phyloP scores from a whole-genome alignment of 2,888 invertebrate genomes.

The Crossocerus cetratus region DNA sequence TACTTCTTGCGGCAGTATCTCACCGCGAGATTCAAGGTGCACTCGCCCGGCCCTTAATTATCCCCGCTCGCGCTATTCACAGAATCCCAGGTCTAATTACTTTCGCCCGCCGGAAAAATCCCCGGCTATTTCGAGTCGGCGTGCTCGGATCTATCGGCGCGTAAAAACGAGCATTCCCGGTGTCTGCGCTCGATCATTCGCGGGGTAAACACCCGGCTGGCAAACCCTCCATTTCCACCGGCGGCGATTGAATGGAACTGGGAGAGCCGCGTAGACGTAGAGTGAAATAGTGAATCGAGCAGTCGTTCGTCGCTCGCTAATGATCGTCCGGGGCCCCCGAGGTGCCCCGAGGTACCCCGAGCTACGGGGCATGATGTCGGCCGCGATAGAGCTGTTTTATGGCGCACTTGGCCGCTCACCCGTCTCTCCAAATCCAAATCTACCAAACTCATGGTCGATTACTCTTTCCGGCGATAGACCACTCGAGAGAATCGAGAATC shows the following conservation, averaged over 20 bases:
- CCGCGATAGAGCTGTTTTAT: conserved; percentile 41
- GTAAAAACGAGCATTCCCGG: neutral
- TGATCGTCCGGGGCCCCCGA: conserved; percentile 34
- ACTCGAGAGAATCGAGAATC: too few species aligned
- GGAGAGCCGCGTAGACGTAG: conserved; percentile 18
- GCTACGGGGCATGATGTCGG: conserved; percentile 29
- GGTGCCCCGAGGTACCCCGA: too few species aligned
- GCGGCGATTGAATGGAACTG: conserved; percentile 9
- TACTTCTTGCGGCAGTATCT: neutral
- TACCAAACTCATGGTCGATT: too few species aligned
- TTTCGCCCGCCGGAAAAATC: neutral
- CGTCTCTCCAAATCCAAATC: conserved; percentile 25
- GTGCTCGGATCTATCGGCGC: neutral
- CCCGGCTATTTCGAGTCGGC: neutral
- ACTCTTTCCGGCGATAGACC: too few species aligned
- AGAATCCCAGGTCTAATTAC: conserved; percentile 4
- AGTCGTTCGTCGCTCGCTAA: conserved; percentile 33
- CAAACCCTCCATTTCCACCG: neutral
- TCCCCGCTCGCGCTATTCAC: neutral
- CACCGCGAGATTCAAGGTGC: conserved; percentile 3
- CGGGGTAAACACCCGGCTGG: neutral
- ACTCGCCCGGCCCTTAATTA: conserved; percentile 3
- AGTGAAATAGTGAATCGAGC: conserved; percentile 17
- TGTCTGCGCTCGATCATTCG: conserved; percentile 13
- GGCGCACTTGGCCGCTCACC: conserved; percentile 21